Evolutionary conservation across 2,888 invertebrate species (phyloP), one percentile per base, ranked within the genome.

Genomic region (Apotomis turbidana): DNA sequence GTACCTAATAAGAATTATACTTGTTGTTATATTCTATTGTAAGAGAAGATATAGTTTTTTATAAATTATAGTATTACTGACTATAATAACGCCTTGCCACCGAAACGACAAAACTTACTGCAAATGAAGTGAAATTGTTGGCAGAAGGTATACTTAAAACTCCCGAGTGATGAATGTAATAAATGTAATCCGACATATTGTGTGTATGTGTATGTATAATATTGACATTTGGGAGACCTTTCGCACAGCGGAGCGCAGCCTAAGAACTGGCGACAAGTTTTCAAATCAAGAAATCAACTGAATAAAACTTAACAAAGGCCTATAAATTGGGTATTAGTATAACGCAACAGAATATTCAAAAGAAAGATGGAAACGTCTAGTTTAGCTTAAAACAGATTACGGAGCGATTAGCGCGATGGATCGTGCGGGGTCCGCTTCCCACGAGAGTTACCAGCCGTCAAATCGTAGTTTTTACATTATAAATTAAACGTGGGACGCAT

Each of bases 401-500:
- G 10, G 51, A 62, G 15, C 63, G 72, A 58, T 72, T 68, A 71
- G 68, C 57, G 73, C 77, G 82, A 78, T 81, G 81, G 83, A 84
- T 87, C 85, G 85, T 86, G 83, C 80, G 81, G 86, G 78, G 75
- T 73, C 64, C 73, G 75, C 79, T 91, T 93, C 93, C 89, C 93
- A 93, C 93, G 93, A 86, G 79, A 81, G 74, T 76, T 85, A 87
- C 78, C 72, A 75, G 79, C 83, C 92, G 86, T 87, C 88, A 89
- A 92, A 91, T 92, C 86, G 86, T 84, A 82, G 86, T 89, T 88
- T 87, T 89, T 87, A 83, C 64, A 85, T 85, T 86, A 88, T 84
- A 85, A 86, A 89, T 90, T 90, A 89, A 88, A 88, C 90, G 89
- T 85, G 82, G 79, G 80, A 85, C 87, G 92, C 90, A 85, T 86